Base-by-base conservation (phyloP, 2,113 vertebrate genomes). In the Thryonomys swinderianus region DNA sequence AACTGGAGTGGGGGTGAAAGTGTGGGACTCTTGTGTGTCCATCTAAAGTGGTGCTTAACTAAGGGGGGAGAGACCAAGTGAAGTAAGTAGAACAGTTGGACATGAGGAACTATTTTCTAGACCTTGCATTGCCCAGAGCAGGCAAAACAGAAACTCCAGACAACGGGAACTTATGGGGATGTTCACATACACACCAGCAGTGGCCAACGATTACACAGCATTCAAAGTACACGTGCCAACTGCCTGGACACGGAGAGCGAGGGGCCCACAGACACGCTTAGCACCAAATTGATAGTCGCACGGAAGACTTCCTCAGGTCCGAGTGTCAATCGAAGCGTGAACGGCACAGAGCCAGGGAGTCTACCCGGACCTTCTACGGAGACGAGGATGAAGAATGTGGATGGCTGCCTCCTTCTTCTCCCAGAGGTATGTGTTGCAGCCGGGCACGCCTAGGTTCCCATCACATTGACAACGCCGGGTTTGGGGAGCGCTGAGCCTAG, bases 231-330 rank as follows among this genome's bases (percentile, higher is more conserved):
- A 98, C 87, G 92, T 91, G 97, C 97, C 93, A 98, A 98, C 97
- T 95, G 98, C 97, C 97, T 62, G 69, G 98, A 98, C 97, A 98
- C 96, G 37, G 61, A 97, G 95, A 96, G 98, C 95, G 94, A 89
- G 97, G 98, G 97, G 97, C 97, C 98, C 98, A 97, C 98, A 97
- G 98, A 98, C 97, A 98, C 76, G 62, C 94, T 98, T 99, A 99
- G 99, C 99, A 99, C 99, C 99, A 99, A 98, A 98, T 95, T 96
- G 99, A 98, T 94, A 97, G 98, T 98, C 98, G 98, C 98, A 98
- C 98, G 98, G 98, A 98, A 95, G 45, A 16, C 96, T 96, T 98
- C 97, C 98, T 97, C 96, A 98, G 97, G 98, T 96, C 98, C 98
- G 97, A 98, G 83, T 92, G 97, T 97, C 96, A 98, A 96, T 95